phyloP scores from a whole-genome alignment of 2,113 vertebrate species.

The Misgurnus anguillicaudatus region DNA sequence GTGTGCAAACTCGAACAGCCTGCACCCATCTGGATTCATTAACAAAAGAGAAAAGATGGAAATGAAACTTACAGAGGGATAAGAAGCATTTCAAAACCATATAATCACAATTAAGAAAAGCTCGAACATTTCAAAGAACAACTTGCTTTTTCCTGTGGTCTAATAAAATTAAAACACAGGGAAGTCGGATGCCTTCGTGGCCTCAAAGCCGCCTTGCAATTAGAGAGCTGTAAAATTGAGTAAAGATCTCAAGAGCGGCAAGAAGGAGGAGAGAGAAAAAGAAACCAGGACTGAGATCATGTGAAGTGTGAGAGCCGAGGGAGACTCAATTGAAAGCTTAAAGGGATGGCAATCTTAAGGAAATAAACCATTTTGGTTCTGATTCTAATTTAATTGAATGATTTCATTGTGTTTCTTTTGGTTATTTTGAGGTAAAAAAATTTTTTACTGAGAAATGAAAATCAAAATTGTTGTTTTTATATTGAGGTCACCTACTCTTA shows the following conservation, averaged over 20 bases:
- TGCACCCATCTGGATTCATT: constrained; percentile 79
- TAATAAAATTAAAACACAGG: constrained; percentile 80
- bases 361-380: too few relatives aligned
- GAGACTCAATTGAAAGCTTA: too few relatives aligned
- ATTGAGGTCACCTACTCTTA: too few relatives aligned
- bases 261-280: constrained; percentile 33
- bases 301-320: constrained; percentile 72
- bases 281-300: constrained; percentile 79
- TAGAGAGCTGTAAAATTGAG: constrained; percentile 77
- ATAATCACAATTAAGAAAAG: constrained; percentile 75
- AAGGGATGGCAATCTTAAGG: too few relatives aligned
- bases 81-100: constrained; percentile 51
- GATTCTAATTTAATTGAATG: too few relatives aligned
- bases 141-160: constrained; percentile 84
- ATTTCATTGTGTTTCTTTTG: too few relatives aligned
- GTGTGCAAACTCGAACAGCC: constrained; percentile 63
- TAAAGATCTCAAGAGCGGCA: constrained; percentile 51
- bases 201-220: constrained; percentile 74
- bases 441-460: too few relatives aligned
- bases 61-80: constrained; percentile 65
- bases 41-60: constrained; percentile 62
- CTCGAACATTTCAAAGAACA: constrained; percentile 81
- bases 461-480: too few relatives aligned
- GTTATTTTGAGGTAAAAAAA: too few relatives aligned
- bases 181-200: constrained; percentile 68